phyloP scores from a whole-genome alignment of 2,797 vertebrate genomes.

The Darevskia nairensis region DNA sequence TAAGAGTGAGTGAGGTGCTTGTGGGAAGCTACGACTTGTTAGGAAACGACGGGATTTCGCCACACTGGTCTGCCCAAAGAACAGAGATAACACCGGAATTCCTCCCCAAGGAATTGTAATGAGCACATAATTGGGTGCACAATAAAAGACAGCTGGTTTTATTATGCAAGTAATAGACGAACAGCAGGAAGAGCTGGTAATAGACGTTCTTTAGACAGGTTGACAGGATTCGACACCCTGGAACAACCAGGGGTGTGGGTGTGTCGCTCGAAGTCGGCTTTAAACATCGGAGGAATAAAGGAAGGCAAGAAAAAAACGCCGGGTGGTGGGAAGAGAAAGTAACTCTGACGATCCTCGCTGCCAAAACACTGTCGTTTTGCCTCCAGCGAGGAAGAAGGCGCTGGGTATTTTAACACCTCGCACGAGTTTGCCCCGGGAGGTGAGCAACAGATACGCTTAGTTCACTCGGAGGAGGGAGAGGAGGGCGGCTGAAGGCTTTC shows the following conservation, averaged over 20 bases:
- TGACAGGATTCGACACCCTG: background rate
- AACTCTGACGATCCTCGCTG: background rate
- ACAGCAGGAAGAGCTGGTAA: background rate
- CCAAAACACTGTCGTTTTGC: background rate
- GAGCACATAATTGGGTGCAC: background rate
- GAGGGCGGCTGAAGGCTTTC: background rate
- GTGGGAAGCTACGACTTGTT: too few species aligned
- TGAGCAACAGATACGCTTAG: background rate
- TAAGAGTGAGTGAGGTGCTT: too few species aligned
- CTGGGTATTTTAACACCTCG: background rate
- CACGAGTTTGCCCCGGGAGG: background rate
- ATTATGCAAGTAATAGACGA: background rate
- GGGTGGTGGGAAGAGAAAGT: background rate
- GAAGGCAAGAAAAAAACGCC: background rate
- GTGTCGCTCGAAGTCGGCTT: background rate
- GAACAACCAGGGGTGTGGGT: background rate
- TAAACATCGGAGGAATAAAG: background rate
- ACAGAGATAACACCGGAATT: background rate
- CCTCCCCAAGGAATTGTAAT: background rate
- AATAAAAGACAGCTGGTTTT: background rate
- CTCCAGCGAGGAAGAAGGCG: too few species aligned
- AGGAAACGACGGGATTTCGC: background rate
- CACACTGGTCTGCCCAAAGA: background rate
- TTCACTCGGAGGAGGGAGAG: background rate
- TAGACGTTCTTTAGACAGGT: background rate